Conservation (phyloP, 1,140 invertebrate genomes). For the Solen grandis region DNA sequence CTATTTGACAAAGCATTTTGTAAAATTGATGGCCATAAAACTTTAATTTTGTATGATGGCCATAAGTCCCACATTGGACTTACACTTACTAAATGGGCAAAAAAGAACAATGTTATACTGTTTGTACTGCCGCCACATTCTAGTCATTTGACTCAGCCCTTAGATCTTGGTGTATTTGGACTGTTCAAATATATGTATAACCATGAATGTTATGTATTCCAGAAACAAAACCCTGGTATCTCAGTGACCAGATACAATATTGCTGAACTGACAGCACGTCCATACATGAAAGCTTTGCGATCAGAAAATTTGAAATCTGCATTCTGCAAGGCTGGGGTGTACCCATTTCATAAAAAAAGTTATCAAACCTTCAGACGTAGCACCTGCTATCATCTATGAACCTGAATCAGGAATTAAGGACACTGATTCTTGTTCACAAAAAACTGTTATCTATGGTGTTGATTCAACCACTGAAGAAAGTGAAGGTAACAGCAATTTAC, state of each 20-base stretch:
- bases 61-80: slow-evolving; percentile 67
- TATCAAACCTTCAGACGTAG: slow-evolving; percentile 14
- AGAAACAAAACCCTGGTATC: neutral
- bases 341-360: slow-evolving; percentile 14
- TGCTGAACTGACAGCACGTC: neutral
- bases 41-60: slow-evolving; percentile 80
- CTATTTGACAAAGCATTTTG: slow-evolving; percentile 80
- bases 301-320: no score
- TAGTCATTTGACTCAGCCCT: slow-evolving; percentile 57
- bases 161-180: slow-evolving; percentile 59
- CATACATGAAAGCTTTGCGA: slow-evolving; percentile 14
- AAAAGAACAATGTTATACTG: slow-evolving; percentile 54
- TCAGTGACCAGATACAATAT: slow-evolving; percentile 30
- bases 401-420: neutral
- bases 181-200: slow-evolving; percentile 54
- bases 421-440: neutral
- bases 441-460: neutral
- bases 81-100: slow-evolving; percentile 50
- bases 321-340: slow-evolving; percentile 15
- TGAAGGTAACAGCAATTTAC: no score
- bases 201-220: slow-evolving; percentile 20
- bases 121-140: slow-evolving; percentile 65
- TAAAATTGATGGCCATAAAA: slow-evolving; percentile 63
- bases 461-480: neutral
- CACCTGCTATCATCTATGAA: no score